These are phyloP conservation scores for Ophiodon elongatus DNA, from an alignment of 2,113 vertebrate genomes.

Conservation along the genomic window DNA sequence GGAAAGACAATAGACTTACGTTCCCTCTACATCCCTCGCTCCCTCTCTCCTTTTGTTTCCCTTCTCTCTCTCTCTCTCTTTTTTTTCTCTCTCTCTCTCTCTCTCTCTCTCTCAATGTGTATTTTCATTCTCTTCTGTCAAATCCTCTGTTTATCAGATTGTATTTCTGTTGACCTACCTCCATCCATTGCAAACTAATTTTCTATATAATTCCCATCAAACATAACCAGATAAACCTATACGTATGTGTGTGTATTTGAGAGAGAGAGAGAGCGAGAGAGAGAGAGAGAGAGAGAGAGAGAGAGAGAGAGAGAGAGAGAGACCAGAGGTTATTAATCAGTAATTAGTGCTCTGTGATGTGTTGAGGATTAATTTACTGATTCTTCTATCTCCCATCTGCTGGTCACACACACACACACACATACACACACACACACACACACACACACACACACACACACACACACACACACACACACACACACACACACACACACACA, in stretches of 20 bases:
- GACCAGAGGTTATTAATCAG: constrained; percentile 77
- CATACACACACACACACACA: constrained; percentile 34
- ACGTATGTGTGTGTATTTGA: background rate
- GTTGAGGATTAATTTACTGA: constrained; percentile 77
- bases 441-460: background rate
- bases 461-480: constrained; percentile 26
- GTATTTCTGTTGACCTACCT: constrained; percentile 30
- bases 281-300: constrained; percentile 22
- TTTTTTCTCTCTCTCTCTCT: constrained; percentile 7
- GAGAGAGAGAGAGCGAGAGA: constrained; percentile 21
- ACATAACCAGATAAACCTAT: constrained; percentile 14
- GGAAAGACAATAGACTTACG: constrained; percentile 65
- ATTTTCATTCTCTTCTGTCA: background rate
- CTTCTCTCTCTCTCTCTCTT: background rate
- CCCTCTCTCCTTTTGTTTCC: constrained; percentile 13
- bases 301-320: constrained; percentile 34
- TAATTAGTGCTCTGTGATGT: constrained; percentile 75
- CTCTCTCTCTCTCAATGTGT: background rate
- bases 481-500: constrained; percentile 24
- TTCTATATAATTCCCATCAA: constrained; percentile 16
- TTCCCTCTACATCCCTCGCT: constrained; percentile 25
- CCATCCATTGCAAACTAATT: constrained; percentile 10
- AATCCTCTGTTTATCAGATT: constrained; percentile 1
- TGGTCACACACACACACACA: constrained; percentile 30
- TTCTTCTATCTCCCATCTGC: constrained; percentile 75